phyloP scores from a whole-genome alignment of 2,113 vertebrate genomes.

The Toxostoma redivivum region DNA sequence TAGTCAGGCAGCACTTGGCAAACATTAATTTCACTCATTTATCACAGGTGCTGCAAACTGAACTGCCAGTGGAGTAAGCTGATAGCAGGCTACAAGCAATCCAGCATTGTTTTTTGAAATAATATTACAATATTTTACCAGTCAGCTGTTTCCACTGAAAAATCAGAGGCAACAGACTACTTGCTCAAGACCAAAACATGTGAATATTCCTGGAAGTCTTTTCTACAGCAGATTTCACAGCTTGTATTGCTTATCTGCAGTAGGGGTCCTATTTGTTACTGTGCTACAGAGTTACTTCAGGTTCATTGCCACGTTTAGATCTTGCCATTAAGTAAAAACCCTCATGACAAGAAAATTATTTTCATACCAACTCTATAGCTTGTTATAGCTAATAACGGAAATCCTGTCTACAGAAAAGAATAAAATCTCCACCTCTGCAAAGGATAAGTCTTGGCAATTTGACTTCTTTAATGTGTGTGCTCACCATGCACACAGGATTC shows the following conservation, averaged over 20 bases:
- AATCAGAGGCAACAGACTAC: not conserved
- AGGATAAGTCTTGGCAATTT: not conserved
- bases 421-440: not conserved
- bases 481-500: fast-evolving
- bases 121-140: not conserved
- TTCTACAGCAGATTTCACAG: not conserved
- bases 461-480: not conserved
- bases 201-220: not conserved
- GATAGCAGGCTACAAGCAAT: not conserved
- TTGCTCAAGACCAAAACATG: not conserved
- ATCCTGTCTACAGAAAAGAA: not conserved
- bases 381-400: not conserved
- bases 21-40: not conserved
- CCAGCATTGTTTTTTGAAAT: not conserved
- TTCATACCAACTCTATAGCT: not conserved
- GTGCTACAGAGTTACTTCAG: not conserved
- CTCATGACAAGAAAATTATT: not conserved
- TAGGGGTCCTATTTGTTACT: not conserved
- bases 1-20: not conserved
- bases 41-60: not conserved
- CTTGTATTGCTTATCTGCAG: not conserved
- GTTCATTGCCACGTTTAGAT: not conserved
- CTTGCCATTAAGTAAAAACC: not conserved
- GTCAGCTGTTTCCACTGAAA: not conserved
- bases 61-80: not conserved